Evolutionary conservation across 2,797 vertebrate genomes (phyloP), one percentile per base, ranked within the genome.

Genomic region (Benthosema pterotum): DNA sequence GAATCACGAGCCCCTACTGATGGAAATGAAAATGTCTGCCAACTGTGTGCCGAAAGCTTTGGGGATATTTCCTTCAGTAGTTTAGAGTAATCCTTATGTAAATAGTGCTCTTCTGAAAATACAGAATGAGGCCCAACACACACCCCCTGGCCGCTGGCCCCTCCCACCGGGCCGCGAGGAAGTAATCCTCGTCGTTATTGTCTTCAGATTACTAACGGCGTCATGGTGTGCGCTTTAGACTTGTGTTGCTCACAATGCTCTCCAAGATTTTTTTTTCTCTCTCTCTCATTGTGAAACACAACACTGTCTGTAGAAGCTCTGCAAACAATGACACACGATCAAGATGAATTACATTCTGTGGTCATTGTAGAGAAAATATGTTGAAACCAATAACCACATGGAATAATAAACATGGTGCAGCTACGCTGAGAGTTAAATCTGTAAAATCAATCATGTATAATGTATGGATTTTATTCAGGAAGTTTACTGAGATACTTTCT

Each of bases 61-160:
- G 75, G 84, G 83, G 87, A 87, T 87, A 80, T 89, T 89, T 85
- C 72, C 78, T 84, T 77, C 79, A 83, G 88, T 84, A 86, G 82
- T 91, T 89, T 87, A 80, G 84, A 87, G 82, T 89, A 90, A 88
- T 90, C 88, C 84, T 79, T 84, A 87, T 90, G 87, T 90, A 91
- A 89, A 89, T 90, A 87, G 71, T 74, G 78, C 85, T 88, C 88
- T 89, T 83, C 83, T 83, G 78, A 70, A 90, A 91, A 87, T 86
- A 88, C 86, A 91, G 86, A 90, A 88, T 83, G 79, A 88, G 83
- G 73, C 77, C 67, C 78, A 38, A 38, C 32, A 38, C 32, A 38
- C 32, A 38, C 32, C 32, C 62, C 28, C 57, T 53, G 22, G 22
- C 22, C 22, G 52, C 61, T 67, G 19, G 52, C 55, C 70, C 66